These are phyloP conservation scores for Saguinus midas DNA, from an alignment of 2,113 vertebrate genomes.

Conservation along the genomic window DNA sequence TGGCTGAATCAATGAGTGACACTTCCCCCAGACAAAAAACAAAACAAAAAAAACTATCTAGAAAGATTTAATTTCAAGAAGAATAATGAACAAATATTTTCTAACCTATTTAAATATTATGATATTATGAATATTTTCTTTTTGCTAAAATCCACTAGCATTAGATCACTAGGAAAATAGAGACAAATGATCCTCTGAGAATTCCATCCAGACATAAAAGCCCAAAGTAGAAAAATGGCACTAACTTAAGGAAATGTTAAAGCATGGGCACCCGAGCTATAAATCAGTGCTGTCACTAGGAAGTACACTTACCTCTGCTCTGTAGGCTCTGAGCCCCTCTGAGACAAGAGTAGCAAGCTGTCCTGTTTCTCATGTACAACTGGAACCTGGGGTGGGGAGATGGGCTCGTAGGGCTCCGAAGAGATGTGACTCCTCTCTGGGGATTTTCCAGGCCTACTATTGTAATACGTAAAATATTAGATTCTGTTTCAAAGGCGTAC, in stretches of 20 bases:
- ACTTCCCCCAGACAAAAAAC: neutral
- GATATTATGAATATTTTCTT: neutral
- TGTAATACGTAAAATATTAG: slow-evolving; percentile 31
- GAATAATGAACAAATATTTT: neutral
- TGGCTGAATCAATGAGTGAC: neutral
- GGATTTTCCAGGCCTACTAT: slow-evolving; percentile 93
- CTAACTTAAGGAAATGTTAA: neutral
- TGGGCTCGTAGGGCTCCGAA: slow-evolving; percentile 95
- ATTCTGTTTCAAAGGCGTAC: neutral
- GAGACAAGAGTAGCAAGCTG: slow-evolving; percentile 85
- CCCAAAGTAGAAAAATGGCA: neutral
- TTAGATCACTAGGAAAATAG: neutral
- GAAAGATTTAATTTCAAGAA: neutral
- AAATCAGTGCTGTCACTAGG: neutral
- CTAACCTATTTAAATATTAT: neutral
- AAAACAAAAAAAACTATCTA: neutral
- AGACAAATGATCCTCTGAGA: neutral
- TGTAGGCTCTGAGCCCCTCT: slow-evolving; percentile 88
- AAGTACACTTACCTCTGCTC: slow-evolving; percentile 91
- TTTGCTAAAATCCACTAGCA: neutral
- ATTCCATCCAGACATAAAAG: neutral
- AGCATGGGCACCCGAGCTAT: neutral
- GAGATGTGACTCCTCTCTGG: slow-evolving; percentile 92
- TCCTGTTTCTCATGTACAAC: slow-evolving; percentile 93
- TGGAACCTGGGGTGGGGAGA: slow-evolving; percentile 95